These are phyloP conservation scores for Drosophila niveifrons DNA, from an alignment of 2,888 invertebrate species.

Conservation along the genomic window DNA sequence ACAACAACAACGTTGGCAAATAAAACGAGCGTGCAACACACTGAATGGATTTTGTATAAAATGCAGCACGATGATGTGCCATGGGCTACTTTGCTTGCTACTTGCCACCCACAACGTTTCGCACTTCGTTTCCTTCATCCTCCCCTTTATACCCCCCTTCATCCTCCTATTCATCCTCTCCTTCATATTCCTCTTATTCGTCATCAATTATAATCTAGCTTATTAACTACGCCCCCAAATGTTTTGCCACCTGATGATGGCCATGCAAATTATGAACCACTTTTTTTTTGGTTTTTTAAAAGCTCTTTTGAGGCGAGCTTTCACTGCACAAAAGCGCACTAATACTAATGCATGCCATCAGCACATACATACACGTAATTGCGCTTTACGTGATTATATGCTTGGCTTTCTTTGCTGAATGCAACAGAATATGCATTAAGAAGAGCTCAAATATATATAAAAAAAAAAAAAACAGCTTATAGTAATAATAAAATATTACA, in stretches of 20 bases:
- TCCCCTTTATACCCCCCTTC: too few relatives aligned
- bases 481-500: too few relatives aligned
- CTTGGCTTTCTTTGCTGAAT: too few relatives aligned
- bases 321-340: not conserved
- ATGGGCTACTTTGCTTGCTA: conserved; percentile 14
- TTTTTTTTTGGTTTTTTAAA: too few relatives aligned
- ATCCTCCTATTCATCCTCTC: too few relatives aligned
- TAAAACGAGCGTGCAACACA: not conserved
- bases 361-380: not conserved
- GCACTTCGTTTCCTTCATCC: not conserved
- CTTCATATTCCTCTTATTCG: too few relatives aligned
- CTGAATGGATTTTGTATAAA: conserved; percentile 19
- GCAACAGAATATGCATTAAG: too few relatives aligned
- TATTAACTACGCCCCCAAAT: conserved; percentile 9
- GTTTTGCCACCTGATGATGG: too few relatives aligned
- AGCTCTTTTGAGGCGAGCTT: conserved; percentile 6
- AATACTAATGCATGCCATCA: not conserved
- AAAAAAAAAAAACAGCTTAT: too few relatives aligned
- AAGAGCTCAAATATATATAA: too few relatives aligned
- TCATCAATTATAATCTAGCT: not conserved
- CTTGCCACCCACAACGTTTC: not conserved
- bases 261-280: too few relatives aligned
- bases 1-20: too few relatives aligned
- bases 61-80: conserved; percentile 27
- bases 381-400: not conserved